Evolutionary conservation across 2,797 vertebrate species (phyloP).

Genomic region (Spinus olivaceus): DNA sequence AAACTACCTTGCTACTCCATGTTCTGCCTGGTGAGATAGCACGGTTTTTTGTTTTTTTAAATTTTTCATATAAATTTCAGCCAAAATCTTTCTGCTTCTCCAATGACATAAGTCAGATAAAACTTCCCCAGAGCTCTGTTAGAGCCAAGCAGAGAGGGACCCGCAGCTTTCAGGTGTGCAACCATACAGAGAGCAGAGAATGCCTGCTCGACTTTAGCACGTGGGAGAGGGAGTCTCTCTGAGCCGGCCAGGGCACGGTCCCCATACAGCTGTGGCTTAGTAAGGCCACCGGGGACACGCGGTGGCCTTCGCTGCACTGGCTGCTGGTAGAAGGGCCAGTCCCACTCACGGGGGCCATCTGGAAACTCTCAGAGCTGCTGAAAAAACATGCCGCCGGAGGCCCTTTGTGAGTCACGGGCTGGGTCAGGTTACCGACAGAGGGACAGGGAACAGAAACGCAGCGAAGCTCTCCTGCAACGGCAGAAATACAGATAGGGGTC

Average conservation of each 20-base stretch:
- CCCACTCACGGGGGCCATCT: background rate
- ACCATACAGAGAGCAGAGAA: background rate
- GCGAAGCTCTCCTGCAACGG: rapidly evolving
- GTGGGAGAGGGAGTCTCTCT: rapidly evolving
- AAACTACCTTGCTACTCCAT: background rate
- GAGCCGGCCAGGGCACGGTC: rapidly evolving
- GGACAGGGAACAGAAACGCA: background rate
- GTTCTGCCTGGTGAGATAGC: rapidly evolving
- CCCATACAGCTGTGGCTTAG: background rate
- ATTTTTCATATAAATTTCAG: background rate
- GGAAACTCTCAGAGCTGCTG: background rate
- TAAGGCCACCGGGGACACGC: rapidly evolving
- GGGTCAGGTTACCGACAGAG: background rate
- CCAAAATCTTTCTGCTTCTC: background rate
- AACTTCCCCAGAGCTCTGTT: background rate
- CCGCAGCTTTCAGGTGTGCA: background rate
- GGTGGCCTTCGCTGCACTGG: background rate
- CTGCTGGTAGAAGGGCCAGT: background rate
- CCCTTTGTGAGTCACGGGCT: rapidly evolving
- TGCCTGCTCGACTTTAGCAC: rapidly evolving
- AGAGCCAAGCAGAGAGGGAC: background rate
- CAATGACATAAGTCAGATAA: background rate
- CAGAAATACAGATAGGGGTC: background rate
- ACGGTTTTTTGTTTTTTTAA: too few species aligned
- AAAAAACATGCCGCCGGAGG: background rate